A percentile compares a stretch with the other conserved stretches of the same genome.
Evolutionary conservation across 1,140 invertebrate genomes (phyloP).

Genomic region (Pogonomyrmex barbatus): DNA sequence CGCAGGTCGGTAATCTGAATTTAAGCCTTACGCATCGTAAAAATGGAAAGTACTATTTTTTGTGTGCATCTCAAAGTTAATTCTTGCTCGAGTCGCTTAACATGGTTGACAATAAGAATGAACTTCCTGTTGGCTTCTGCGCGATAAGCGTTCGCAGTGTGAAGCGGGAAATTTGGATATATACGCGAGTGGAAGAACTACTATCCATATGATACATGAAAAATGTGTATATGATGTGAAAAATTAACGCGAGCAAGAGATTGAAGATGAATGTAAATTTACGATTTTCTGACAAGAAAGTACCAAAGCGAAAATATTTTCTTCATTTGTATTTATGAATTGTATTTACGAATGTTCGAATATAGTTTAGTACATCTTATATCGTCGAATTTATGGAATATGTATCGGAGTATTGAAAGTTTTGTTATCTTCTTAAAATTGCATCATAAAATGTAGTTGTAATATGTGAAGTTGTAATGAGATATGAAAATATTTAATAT

Average conservation of each 20-base stretch:
- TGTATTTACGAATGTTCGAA: background rate
- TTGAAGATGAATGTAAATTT: background rate
- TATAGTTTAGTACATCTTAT: background rate
- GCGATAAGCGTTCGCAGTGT: background rate
- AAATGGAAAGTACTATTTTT: background rate
- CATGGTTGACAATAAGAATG: background rate
- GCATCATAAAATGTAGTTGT: background rate
- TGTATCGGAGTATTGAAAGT: background rate
- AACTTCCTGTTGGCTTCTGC: background rate
- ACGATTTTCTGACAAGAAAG: background rate
- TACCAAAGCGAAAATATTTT: background rate
- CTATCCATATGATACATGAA: background rate
- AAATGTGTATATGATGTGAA: background rate
- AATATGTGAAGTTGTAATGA: background rate
- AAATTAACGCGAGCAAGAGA: background rate
- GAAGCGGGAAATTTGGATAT: conserved; percentile 38
- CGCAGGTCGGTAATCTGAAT: background rate
- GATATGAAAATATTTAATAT: background rate
- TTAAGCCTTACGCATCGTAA: background rate
- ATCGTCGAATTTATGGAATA: no score
- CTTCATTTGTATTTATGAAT: background rate
- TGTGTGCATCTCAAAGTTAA: background rate
- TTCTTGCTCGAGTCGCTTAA: background rate
- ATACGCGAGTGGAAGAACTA: background rate
- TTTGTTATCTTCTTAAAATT: background rate